Percentiles rank a stretch among this genome's conserved stretches.
Conservation (phyloP, 2,888 invertebrate species). For the Julus scandinavius region DNA sequence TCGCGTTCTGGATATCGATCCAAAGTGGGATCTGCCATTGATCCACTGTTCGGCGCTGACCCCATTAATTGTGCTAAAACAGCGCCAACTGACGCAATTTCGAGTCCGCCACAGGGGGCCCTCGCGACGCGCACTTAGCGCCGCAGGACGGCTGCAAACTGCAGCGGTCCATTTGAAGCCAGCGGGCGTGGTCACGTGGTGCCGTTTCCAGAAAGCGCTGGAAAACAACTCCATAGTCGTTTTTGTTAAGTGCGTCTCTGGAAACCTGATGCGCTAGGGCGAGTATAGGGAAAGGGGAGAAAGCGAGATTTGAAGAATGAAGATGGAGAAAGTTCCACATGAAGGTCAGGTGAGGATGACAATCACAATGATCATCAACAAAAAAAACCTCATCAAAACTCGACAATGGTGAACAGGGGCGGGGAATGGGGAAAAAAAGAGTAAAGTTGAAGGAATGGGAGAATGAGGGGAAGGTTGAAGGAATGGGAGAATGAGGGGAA, state of each 20-base stretch:
- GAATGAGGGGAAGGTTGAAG: too few species aligned
- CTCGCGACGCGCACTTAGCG: background rate
- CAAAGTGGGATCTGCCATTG: background rate
- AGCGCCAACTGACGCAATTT: constrained; percentile 20
- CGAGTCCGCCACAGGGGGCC: constrained; percentile 23
- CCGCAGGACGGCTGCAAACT: background rate
- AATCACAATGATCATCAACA: too few species aligned
- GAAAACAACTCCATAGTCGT: background rate
- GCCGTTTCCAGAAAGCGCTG: background rate
- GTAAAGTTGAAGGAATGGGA: too few species aligned
- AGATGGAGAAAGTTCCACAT: too few species aligned
- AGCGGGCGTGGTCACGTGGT: background rate
- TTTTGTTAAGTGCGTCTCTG: background rate
- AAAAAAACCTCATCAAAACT: too few species aligned
- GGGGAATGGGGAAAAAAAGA: too few species aligned
- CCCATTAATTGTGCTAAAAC: background rate
- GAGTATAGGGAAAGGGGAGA: background rate
- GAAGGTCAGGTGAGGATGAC: too few species aligned
- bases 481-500: too few species aligned
- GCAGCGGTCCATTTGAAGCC: background rate
- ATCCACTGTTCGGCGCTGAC: background rate
- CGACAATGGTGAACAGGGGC: too few species aligned
- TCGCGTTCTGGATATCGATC: constrained; percentile 44
- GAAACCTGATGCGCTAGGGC: background rate
- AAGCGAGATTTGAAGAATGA: background rate